Evolutionary conservation across 2,888 invertebrate genomes (phyloP).

Genomic region (Lapara coniferarum): DNA sequence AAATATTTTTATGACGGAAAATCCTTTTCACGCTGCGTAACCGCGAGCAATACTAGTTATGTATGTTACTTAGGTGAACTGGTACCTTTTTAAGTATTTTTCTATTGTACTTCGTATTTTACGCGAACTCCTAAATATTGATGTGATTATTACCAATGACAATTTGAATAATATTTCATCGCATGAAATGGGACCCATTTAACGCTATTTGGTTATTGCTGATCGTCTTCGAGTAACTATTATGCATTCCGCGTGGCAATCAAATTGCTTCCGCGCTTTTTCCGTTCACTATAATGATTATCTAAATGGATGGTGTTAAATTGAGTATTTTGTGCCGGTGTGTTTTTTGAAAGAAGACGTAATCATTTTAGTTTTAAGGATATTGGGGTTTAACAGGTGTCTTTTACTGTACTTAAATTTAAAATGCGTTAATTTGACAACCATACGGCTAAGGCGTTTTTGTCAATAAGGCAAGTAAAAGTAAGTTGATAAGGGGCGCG

Average conservation of each 20-base stretch:
- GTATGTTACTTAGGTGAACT: neutral
- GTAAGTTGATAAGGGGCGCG: no score
- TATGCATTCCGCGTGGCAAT: constrained; percentile 61
- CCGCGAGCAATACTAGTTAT: no score
- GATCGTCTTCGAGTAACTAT: constrained; percentile 47
- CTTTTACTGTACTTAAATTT: no score
- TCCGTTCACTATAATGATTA: constrained; percentile 44
- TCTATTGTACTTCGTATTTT: no score
- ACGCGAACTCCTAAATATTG: no score
- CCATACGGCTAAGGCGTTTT: no score
- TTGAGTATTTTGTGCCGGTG: constrained; percentile 62
- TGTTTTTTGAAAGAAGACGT: constrained; percentile 43
- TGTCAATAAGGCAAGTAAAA: no score
- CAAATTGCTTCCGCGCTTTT: constrained; percentile 61
- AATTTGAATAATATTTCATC: constrained; percentile 21
- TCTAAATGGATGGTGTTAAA: constrained; percentile 70
- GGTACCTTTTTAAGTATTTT: neutral
- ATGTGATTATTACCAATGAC: neutral
- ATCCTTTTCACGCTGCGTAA: no score
- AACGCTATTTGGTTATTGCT: constrained; percentile 40
- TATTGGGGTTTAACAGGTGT: neutral
- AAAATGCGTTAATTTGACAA: no score
- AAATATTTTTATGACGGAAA: no score
- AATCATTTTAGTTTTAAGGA: constrained; percentile 34
- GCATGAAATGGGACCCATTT: constrained; percentile 46